Percentiles rank a stretch among this genome's conserved stretches.
Conservation (phyloP, 2,113 vertebrate species). For the Lepidothrix coronata region DNA sequence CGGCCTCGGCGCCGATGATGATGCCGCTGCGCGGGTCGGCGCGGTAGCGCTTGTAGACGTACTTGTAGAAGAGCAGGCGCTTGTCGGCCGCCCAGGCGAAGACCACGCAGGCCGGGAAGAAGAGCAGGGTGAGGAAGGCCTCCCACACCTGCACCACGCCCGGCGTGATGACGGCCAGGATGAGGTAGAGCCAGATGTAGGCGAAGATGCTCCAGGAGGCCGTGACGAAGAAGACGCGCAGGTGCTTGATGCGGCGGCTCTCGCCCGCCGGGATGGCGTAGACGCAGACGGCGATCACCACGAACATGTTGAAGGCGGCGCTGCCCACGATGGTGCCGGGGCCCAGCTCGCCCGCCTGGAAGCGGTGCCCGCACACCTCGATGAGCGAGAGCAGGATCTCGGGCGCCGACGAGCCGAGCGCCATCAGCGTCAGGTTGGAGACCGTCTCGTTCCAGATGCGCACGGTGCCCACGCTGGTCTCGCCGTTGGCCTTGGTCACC, state of each 20-base stretch:
- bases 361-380: conserved; percentile 91
- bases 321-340: conserved; percentile 95
- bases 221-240: conserved; percentile 94
- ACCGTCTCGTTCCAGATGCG: conserved; percentile 98
- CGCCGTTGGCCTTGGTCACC: conserved; percentile 92
- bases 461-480: conserved; percentile 91
- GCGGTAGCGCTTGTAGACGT: conserved; percentile 93
- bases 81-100: conserved; percentile 96
- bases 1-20: conserved; percentile 91
- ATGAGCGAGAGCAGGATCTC: conserved; percentile 95
- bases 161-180: conserved; percentile 88
- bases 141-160: conserved; percentile 94
- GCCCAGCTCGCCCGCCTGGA: conserved; percentile 86
- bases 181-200: conserved; percentile 96
- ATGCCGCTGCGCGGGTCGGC: conserved; percentile 92
- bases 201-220: conserved; percentile 98
- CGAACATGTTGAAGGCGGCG: conserved; percentile 98
- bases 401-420: conserved; percentile 90
- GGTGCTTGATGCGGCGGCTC: conserved; percentile 90
- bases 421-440: conserved; percentile 94
- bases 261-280: conserved; percentile 88
- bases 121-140: conserved; percentile 88
- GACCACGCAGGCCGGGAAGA: conserved; percentile 92
- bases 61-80: conserved; percentile 95
- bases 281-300: conserved; percentile 91